These are phyloP conservation scores for Leptogaster cylindrica DNA, from an alignment of 2,888 invertebrate species.

Conservation along the genomic window DNA sequence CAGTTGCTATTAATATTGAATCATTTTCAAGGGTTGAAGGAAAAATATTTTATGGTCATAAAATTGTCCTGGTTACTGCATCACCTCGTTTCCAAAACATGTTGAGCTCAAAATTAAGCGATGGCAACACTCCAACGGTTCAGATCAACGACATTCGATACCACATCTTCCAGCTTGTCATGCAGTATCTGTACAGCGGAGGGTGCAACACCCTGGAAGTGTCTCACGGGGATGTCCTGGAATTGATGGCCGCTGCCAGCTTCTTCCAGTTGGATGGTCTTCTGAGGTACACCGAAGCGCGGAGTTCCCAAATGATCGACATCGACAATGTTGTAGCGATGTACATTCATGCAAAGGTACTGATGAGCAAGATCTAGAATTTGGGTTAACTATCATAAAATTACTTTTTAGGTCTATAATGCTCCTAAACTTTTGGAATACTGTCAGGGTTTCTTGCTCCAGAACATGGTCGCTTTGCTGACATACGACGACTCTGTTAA, in stretches of 20 bases:
- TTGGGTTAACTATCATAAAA: too few species aligned
- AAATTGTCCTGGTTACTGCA: slow-evolving; percentile 90
- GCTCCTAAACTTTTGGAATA: slow-evolving; percentile 85
- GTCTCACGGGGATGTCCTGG: slow-evolving; percentile 80
- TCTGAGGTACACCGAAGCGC: slow-evolving; percentile 82
- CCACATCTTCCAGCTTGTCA: slow-evolving; percentile 91
- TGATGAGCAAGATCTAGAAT: too few species aligned
- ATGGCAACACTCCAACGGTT: slow-evolving; percentile 80
- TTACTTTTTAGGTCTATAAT: slow-evolving; percentile 75
- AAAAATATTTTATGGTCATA: slow-evolving; percentile 89
- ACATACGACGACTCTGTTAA: slow-evolving; percentile 91
- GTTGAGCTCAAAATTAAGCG: slow-evolving; percentile 77
- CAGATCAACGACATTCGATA: slow-evolving; percentile 93
- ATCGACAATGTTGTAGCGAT: slow-evolving; percentile 89
- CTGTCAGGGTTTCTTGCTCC: slow-evolving; percentile 87
- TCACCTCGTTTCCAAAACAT: slow-evolving; percentile 85
- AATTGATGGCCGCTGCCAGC: slow-evolving; percentile 89
- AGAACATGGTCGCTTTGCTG: slow-evolving; percentile 92
- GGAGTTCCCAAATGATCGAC: slow-evolving; percentile 83
- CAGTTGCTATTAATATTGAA: too few species aligned
- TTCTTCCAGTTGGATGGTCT: slow-evolving; percentile 89
- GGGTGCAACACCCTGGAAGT: slow-evolving; percentile 81
- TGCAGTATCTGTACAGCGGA: slow-evolving; percentile 92
- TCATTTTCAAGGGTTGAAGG: slow-evolving; percentile 75
- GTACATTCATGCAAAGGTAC: slow-evolving; percentile 90